phyloP scores from a whole-genome alignment of 2,797 vertebrate genomes.

The Adrianichthys oophorus region DNA sequence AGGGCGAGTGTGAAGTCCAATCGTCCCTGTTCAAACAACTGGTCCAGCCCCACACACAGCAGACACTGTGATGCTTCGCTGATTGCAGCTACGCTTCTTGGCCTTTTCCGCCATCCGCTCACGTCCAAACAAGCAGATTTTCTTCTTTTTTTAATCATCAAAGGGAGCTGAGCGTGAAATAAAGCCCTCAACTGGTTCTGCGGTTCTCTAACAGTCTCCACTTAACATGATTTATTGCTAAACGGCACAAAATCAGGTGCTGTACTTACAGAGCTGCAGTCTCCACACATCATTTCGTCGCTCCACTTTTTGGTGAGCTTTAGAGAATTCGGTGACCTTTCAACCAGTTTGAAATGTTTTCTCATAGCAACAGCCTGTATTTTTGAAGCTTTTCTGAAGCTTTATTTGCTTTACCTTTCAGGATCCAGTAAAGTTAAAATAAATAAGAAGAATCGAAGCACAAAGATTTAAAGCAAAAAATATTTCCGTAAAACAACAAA shows the following conservation, averaged over 20 bases:
- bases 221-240: constrained; percentile 20
- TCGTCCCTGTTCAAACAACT: constrained; percentile 67
- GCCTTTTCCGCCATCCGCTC: constrained; percentile 17
- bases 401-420: too few species aligned
- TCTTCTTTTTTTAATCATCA: constrained; percentile 12
- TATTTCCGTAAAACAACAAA: too few species aligned
- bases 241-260: constrained; percentile 1
- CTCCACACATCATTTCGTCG: too few species aligned
- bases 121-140: constrained; percentile 37
- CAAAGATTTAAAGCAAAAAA: too few species aligned
- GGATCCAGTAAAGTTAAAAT: too few species aligned
- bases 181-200: constrained; percentile 24
- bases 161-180: constrained; percentile 31
- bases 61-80: constrained; percentile 52
- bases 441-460: too few species aligned
- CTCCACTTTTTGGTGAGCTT: too few species aligned
- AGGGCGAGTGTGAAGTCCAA: constrained; percentile 63
- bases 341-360: too few species aligned
- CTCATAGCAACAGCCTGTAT: too few species aligned
- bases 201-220: neutral
- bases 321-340: too few species aligned
- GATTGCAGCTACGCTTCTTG: constrained; percentile 50
- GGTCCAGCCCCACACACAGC: constrained; percentile 42
- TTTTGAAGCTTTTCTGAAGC: too few species aligned
- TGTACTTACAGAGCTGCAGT: too few species aligned